Evolutionary conservation across 2,113 vertebrate genomes (phyloP).

Genomic region (Mobula hypostoma): DNA sequence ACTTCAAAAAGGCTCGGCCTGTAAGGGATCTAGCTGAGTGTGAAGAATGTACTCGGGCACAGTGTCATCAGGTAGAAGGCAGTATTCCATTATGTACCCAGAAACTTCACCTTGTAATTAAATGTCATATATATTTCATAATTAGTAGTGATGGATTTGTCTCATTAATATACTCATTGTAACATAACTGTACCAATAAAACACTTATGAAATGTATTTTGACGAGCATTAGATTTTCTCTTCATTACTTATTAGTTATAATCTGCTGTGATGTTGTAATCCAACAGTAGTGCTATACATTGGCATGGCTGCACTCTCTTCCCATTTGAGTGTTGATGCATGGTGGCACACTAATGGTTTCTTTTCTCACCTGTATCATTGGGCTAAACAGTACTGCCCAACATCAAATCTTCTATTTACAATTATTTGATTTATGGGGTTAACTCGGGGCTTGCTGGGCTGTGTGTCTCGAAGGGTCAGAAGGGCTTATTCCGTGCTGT

Average conservation of each 20-base stretch:
- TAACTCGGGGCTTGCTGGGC: no score
- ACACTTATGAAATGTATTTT: not conserved
- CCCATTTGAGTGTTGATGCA: not conserved
- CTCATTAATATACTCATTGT: constrained; percentile 14
- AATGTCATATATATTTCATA: constrained; percentile 11
- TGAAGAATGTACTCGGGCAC: not conserved
- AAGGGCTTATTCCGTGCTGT: no score
- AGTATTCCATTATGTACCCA: not conserved
- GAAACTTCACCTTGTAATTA: not conserved
- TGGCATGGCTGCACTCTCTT: not conserved
- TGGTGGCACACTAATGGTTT: not conserved
- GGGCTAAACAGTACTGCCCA: not conserved
- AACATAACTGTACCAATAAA: not conserved
- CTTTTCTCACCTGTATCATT: not conserved
- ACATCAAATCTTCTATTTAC: no score
- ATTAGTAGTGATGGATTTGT: constrained; percentile 7
- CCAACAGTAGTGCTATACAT: not conserved
- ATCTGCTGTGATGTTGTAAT: not conserved
- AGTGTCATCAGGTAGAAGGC: not conserved
- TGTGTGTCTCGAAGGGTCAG: no score
- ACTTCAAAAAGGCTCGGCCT: not conserved
- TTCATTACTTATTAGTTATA: not conserved
- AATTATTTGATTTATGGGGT: no score
- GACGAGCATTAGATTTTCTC: not conserved
- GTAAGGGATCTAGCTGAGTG: not conserved